Percentiles rank a stretch among this genome's conserved stretches.
These are phyloP conservation scores for Pentamera pediparva DNA, from an alignment of 53 echinoderm and acorn worm species.

Conservation along the genomic window DNA sequence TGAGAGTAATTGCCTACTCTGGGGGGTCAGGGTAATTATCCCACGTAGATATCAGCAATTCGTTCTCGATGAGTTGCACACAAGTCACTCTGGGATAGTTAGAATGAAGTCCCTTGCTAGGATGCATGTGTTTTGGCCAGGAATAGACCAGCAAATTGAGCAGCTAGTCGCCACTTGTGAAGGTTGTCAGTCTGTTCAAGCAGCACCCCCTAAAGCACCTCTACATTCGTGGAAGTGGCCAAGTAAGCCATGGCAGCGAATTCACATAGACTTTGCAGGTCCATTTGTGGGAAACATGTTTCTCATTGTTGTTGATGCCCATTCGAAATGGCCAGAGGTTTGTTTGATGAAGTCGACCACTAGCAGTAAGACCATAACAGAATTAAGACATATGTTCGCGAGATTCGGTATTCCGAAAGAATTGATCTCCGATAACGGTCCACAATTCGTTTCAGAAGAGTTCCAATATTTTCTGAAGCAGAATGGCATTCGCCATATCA, in stretches of 20 bases:
- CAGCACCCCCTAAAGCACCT: not conserved
- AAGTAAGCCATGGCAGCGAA: constrained; percentile 3
- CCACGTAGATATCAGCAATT: not conserved
- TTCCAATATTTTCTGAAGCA: not conserved
- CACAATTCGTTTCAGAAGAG: constrained; percentile 6
- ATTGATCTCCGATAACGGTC: constrained; percentile 9
- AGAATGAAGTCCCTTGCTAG: constrained; percentile 9
- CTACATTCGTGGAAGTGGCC: constrained; percentile 23
- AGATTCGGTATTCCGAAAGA: not conserved
- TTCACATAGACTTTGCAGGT: constrained; percentile 32
- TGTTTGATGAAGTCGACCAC: constrained; percentile 3
- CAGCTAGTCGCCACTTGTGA: constrained; percentile 5
- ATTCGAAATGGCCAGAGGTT: constrained; percentile 19
- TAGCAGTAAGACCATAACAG: not conserved
- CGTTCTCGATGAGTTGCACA: constrained; percentile 11
- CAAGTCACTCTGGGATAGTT: constrained; percentile 17
- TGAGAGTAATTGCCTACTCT: not conserved
- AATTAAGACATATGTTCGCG: not conserved
- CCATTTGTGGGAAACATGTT: constrained; percentile 19
- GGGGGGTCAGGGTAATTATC: not conserved
- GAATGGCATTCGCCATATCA: not conserved
- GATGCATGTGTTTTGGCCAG: constrained; percentile 26
- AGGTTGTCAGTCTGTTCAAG: not conserved
- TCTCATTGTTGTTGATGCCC: constrained; percentile 1
- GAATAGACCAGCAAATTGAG: constrained; percentile 16